Conservation (phyloP, 1,140 invertebrate species). For the Eufriesea mexicana region DNA sequence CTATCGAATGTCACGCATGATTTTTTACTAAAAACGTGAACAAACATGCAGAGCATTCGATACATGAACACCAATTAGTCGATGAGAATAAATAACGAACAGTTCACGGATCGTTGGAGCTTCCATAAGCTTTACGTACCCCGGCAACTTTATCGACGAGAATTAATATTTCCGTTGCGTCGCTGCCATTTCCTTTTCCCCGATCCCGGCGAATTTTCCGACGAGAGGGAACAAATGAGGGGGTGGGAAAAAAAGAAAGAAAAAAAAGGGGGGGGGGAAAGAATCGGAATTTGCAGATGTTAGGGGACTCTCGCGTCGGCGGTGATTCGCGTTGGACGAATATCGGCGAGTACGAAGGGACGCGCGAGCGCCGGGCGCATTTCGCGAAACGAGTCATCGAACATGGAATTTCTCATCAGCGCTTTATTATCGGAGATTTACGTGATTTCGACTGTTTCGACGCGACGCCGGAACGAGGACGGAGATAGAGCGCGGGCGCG, state of each 20-base stretch:
- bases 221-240: not conserved
- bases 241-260: not conserved
- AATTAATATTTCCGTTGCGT: not conserved
- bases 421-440: slow-evolving; percentile 46
- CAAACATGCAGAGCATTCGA: not conserved
- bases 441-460: slow-evolving; percentile 28
- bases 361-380: not conserved
- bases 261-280: too few species aligned
- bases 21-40: not conserved
- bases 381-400: not conserved
- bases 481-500: slow-evolving; percentile 1
- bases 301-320: too few species aligned
- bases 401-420: slow-evolving; percentile 17
- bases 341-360: not conserved
- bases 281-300: too few species aligned
- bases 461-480: not conserved
- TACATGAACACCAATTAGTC: slow-evolving; percentile 26
- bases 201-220: not conserved
- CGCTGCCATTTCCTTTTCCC: not conserved
- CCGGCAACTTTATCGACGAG: not conserved
- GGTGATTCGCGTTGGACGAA: too few species aligned
- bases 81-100: slow-evolving; percentile 29
- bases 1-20: not conserved
- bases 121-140: not conserved
- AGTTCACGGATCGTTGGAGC: not conserved